Base-by-base conservation (phyloP, 2,888 invertebrate genomes). In the Trissoscelio sp. region DNA sequence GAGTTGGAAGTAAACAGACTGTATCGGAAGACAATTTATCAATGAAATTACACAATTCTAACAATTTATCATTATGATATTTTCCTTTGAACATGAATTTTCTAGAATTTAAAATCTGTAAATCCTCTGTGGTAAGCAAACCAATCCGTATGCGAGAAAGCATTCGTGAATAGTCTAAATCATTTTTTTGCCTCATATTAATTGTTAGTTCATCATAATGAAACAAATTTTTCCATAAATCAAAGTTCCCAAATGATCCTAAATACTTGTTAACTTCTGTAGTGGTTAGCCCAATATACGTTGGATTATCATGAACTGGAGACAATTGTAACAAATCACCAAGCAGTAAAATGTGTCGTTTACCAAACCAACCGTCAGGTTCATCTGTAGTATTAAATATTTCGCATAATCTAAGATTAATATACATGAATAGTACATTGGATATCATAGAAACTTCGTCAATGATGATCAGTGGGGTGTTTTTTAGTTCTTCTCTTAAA, bases 321-420 rank as follows among this genome's bases (percentile, higher is more conserved):
- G 88, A 88, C 7, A 88, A 83, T 79, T 89, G 88, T 20, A 89
- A 78, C 12, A 89, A 85, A 83, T 90, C 89, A 16, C 88, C 88
- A 53, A 89, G 84, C 4, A 89, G 55, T 20, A 89, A 9, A 46
- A 89, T 79, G 69, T 88, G 83, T 75, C 81, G 86, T 66, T 80
- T 83, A 18, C 87, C 88, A 78, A 89, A 89, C 88, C 87, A 88
- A 5, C 87, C 87, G 81, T 88, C 79, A 24, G 84, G 75, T 6
- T 44, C 58, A 14, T 88, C 86, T 4, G n/a, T 16, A 7, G 87
- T 88, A 75, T 88, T 75, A 57, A 87, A 89, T 64, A 88, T 86
- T 80, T 88, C 88, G 3, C 60, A 72, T 46, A 88, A 57, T 73
- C 88, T 44, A 7, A 86, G 58, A 79, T 87, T 62, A 60, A 86